Conservation (phyloP, 2,888 invertebrate species). For the Abscondita cerata region DNA sequence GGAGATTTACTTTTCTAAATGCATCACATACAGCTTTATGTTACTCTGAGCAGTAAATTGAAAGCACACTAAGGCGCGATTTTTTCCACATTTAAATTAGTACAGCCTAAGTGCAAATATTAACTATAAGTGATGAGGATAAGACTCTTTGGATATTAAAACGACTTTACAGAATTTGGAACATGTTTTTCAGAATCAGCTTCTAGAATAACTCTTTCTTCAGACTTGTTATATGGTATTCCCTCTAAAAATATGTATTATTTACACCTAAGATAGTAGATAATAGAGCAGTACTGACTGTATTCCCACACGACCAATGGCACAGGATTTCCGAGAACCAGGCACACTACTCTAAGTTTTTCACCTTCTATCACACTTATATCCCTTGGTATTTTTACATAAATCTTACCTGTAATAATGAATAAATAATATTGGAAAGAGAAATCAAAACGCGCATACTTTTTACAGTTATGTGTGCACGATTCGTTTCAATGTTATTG, state of each 20-base stretch:
- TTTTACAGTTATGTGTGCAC: slow-evolving; percentile 32
- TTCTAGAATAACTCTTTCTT: slow-evolving; percentile 58
- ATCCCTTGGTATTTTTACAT: slow-evolving; percentile 68
- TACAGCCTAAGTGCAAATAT: slow-evolving; percentile 32
- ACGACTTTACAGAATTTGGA: slow-evolving; percentile 61
- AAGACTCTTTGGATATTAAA: slow-evolving; percentile 33
- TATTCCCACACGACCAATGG: slow-evolving; percentile 73
- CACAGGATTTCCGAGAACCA: slow-evolving; percentile 71
- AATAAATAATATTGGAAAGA: slow-evolving; percentile 6
- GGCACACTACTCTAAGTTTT: slow-evolving; percentile 76
- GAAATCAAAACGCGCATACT: slow-evolving; percentile 34
- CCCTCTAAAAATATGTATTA: slow-evolving; percentile 55
- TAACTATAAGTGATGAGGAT: slow-evolving; percentile 34
- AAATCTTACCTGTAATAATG: slow-evolving; percentile 46
- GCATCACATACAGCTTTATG: slow-evolving; percentile 36
- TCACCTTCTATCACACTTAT: slow-evolving; percentile 85
- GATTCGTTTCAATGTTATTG: slow-evolving; percentile 28
- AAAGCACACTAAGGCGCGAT: slow-evolving; percentile 30
- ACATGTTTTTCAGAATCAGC: slow-evolving; percentile 61
- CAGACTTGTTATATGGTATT: slow-evolving; percentile 57
- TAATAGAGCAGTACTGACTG: slow-evolving; percentile 53
- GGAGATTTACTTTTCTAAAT: slow-evolving; percentile 28
- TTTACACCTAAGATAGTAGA: no score
- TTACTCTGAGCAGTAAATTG: slow-evolving; percentile 32
- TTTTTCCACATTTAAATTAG: slow-evolving; percentile 32